phyloP scores from a whole-genome alignment of 2,113 vertebrate species.

The Propithecus coquereli region DNA sequence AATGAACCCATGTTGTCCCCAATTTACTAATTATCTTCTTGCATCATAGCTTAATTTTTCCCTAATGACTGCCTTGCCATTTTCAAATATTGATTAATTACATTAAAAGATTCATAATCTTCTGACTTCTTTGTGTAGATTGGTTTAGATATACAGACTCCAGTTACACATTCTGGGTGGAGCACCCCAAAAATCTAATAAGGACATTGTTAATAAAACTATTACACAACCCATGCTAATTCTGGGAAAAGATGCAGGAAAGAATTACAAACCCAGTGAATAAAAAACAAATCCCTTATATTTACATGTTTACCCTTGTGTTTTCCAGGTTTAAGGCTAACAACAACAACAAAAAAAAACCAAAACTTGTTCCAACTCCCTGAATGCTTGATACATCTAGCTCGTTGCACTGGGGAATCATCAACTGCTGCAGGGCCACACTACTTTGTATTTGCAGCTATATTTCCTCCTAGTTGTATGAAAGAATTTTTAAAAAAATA shows the following conservation, averaged over 20 bases:
- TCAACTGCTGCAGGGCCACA: not conserved
- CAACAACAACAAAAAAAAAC: not conserved
- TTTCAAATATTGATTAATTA: conserved; percentile 73
- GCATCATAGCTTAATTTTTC: conserved; percentile 71
- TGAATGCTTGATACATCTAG: not conserved
- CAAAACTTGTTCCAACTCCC: not conserved
- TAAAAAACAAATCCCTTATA: conserved; percentile 40
- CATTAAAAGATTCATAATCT: conserved; percentile 72
- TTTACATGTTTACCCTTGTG: conserved; percentile 16
- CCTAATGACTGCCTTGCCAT: conserved; percentile 71
- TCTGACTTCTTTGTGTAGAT: conserved; percentile 70
- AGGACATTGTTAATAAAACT: conserved; percentile 71
- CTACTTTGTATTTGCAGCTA: not conserved
- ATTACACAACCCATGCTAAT: conserved; percentile 70
- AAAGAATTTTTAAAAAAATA: not conserved
- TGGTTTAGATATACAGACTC: conserved; percentile 72
- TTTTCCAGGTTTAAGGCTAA: conserved; percentile 18
- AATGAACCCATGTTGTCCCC: conserved; percentile 58
- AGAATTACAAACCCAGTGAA: conserved; percentile 59
- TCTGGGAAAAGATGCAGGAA: conserved; percentile 70
- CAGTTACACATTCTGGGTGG: conserved; percentile 72
- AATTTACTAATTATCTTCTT: conserved; percentile 74
- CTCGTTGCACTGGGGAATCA: not conserved
- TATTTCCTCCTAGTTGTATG: not conserved
- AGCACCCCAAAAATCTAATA: conserved; percentile 73